Conservation (phyloP, 2,797 vertebrate genomes). For the Anguilla marmorata region DNA sequence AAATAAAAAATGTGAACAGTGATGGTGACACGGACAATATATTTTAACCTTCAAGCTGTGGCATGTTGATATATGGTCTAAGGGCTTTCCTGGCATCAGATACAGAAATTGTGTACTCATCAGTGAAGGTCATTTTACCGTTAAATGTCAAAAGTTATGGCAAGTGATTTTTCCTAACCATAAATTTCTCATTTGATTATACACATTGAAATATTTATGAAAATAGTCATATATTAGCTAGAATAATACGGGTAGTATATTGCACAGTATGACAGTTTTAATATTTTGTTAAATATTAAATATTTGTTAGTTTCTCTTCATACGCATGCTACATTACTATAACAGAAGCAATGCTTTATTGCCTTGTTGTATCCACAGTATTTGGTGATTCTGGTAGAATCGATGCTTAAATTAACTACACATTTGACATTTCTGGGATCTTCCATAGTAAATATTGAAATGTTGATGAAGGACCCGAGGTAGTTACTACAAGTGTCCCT, state of each 20-base stretch:
- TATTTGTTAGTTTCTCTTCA: constrained; percentile 64
- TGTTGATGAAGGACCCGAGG: background rate
- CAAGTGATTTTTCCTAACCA: background rate
- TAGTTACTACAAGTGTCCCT: background rate
- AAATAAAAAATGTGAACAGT: background rate
- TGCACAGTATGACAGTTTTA: background rate
- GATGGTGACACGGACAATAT: background rate
- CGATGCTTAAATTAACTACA: constrained; percentile 35
- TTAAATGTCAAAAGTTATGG: constrained; percentile 24
- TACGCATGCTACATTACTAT: constrained; percentile 62
- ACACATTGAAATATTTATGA: constrained; percentile 14
- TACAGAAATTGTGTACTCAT: constrained; percentile 1
- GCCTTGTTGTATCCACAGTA: constrained; percentile 38
- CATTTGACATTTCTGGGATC: constrained; percentile 13
- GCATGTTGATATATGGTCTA: constrained; percentile 9
- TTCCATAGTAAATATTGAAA: background rate
- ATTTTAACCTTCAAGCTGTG: constrained; percentile 11
- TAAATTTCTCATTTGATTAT: constrained; percentile 43
- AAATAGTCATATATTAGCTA: background rate
- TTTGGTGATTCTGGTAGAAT: constrained; percentile 31
- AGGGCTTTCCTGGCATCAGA: background rate
- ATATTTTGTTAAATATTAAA: constrained; percentile 29
- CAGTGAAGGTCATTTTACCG: constrained; percentile 2
- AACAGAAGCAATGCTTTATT: constrained; percentile 57
- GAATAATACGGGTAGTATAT: background rate